Percentiles rank a stretch among this genome's conserved stretches.
Evolutionary conservation across 2,797 vertebrate genomes (phyloP).

Genomic region (Odontamblyopus lacepedii): DNA sequence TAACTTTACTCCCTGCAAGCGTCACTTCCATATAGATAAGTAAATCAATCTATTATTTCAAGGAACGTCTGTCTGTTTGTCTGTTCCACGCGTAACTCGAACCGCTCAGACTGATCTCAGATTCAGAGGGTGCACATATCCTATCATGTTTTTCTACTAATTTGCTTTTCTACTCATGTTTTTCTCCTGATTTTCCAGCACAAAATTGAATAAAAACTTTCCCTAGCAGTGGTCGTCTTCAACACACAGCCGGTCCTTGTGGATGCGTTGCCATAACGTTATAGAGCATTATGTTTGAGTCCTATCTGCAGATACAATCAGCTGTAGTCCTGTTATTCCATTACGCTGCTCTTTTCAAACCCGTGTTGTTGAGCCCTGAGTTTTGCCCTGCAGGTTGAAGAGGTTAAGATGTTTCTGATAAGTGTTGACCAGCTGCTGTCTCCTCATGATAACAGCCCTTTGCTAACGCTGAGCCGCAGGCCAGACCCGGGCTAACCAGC

Average conservation of each 20-base stretch:
- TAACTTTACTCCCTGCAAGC: no score
- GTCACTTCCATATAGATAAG: no score
- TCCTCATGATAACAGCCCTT: background rate
- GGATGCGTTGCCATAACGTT: background rate
- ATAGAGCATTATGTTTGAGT: background rate
- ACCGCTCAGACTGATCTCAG: no score
- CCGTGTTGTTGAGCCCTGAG: background rate
- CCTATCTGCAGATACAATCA: conserved; percentile 1
- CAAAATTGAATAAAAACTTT: no score
- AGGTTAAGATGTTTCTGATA: conserved; percentile 5
- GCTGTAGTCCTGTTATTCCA: background rate
- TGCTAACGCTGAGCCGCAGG: background rate
- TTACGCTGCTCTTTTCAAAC: background rate
- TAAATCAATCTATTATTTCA: no score
- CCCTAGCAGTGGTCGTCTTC: background rate
- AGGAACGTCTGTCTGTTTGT: no score
- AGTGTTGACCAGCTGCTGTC: conserved; percentile 8
- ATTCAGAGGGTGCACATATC: no score
- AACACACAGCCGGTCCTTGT: background rate
- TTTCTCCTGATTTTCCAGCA: no score
- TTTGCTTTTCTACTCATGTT: no score
- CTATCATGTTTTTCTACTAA: no score
- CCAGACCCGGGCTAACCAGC: no score
- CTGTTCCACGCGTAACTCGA: no score
- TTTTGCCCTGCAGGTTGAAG: conserved; percentile 2